Conservation (phyloP, 2,888 invertebrate genomes). For the Ceraclea dissimilis region DNA sequence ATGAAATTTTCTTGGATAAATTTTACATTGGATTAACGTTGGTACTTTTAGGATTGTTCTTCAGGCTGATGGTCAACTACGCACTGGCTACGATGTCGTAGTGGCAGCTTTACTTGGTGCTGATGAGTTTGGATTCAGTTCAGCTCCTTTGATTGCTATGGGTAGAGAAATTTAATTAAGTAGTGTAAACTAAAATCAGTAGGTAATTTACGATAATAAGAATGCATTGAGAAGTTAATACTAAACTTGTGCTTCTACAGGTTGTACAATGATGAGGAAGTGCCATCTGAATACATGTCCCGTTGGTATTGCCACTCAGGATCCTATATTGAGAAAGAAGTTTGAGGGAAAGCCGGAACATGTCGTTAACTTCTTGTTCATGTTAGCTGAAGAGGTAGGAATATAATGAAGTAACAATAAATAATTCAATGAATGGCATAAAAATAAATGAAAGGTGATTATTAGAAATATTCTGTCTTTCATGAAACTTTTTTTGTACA, state of each 20-base stretch:
- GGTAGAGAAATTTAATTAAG: constrained; percentile 41
- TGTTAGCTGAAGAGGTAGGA: constrained; percentile 95
- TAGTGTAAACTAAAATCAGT: neutral
- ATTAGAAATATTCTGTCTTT: no score
- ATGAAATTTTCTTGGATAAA: neutral
- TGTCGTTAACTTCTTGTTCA: constrained; percentile 94
- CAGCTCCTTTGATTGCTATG: constrained; percentile 93
- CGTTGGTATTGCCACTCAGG: constrained; percentile 98
- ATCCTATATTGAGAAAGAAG: constrained; percentile 89
- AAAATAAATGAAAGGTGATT: no score
- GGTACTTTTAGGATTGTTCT: constrained; percentile 66
- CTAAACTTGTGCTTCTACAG: no score
- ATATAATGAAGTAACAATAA: neutral
- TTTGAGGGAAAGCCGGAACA: constrained; percentile 97
- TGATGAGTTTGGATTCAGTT: constrained; percentile 98
- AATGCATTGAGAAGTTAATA: no score
- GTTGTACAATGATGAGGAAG: constrained; percentile 99
- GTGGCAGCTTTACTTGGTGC: constrained; percentile 94
- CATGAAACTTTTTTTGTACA: no score
- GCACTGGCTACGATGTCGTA: constrained; percentile 93
- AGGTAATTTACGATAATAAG: no score
- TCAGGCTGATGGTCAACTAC: constrained; percentile 93
- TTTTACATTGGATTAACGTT: neutral
- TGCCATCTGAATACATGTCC: constrained; percentile 99
- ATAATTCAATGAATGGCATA: no score